Evolutionary conservation across 2,888 invertebrate species (phyloP).

Genomic region (Hyles lineata): DNA sequence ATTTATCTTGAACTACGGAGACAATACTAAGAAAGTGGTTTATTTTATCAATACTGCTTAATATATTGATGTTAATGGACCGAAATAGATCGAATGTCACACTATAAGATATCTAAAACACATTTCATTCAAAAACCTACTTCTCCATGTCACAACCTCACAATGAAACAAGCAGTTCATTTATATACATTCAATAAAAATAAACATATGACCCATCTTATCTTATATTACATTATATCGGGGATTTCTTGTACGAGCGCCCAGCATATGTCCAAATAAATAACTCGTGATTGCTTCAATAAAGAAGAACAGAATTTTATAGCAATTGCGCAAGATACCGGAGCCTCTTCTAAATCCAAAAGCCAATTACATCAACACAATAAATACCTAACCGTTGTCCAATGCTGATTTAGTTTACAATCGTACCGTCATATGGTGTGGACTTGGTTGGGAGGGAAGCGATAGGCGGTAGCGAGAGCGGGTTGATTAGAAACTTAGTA

Average conservation of each 20-base stretch:
- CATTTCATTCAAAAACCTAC: neutral
- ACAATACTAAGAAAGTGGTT: too few species aligned
- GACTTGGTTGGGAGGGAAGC: neutral
- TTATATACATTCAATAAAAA: neutral
- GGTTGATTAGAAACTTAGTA: neutral
- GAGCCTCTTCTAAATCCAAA: slow-evolving; percentile 32
- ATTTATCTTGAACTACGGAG: too few species aligned
- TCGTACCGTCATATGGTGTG: slow-evolving; percentile 26
- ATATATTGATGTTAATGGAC: too few species aligned
- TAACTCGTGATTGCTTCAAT: slow-evolving; percentile 27
- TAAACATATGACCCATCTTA: slow-evolving; percentile 14
- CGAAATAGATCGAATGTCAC: too few species aligned
- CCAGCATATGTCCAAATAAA: slow-evolving; percentile 5
- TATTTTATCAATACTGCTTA: too few species aligned
- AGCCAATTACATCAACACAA: slow-evolving; percentile 38
- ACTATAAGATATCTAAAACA: too few species aligned
- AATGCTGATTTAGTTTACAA: slow-evolving; percentile 35
- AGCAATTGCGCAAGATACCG: slow-evolving; percentile 30
- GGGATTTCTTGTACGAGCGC: neutral
- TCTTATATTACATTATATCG: slow-evolving; percentile 14
- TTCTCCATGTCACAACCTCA: neutral
- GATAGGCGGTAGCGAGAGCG: slow-evolving; percentile 26
- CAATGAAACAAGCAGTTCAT: neutral
- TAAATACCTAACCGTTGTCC: slow-evolving; percentile 41
- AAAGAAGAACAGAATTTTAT: slow-evolving; percentile 30